Evolutionary conservation across 2,797 vertebrate genomes (phyloP), one percentile per base, ranked within the genome.

Genomic region (Pygocentrus nattereri): DNA sequence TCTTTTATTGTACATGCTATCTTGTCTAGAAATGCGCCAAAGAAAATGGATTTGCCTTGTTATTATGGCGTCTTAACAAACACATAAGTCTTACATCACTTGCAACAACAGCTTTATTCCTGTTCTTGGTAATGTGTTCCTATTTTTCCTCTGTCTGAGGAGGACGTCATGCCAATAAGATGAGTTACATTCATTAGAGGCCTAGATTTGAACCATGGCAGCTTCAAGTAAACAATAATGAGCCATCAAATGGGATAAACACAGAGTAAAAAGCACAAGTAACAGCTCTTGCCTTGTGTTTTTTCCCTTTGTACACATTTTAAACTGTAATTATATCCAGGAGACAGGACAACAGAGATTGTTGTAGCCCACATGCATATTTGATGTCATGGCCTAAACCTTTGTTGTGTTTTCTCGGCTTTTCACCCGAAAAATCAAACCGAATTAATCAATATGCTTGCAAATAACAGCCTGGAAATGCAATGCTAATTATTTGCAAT

Each of bases 1-100:
- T 19, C 52, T 75, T 81, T 73, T 74, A 74, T 71, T 74, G 79
- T 75, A 52, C 19, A 47, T 0, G 52, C 78, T 78, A 68, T 75
- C 75, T 58, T 27, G 59, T 68, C 56, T 59, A 76, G 62, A 81
- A 81, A 80, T 85, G 49, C 54, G 74, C 54, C 70, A 27, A 81
- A 81, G 34, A 31, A 21, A 19, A 58, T 25, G 2, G 27, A 56
- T 13, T 23, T 68, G 44, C 25, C 34, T 16, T 3, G 3, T 41
- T 41, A 27, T 69, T 21, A 4, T 21, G 23, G n/a, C 38, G n/a
- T 67, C 3, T 12, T 67, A 25, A 34, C 41, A 31, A 79, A 72
- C 78, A 41, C 56, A 59, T 65, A 44, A n/a, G n/a, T n/a, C 59
- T 25, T 12, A 34, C 31, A 19, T 62, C 56, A 25, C 16, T 62